A percentile compares a stretch with the other conserved stretches of the same genome.
Conservation (phyloP, 1,140 invertebrate genomes). For the Tetragnatha versicolor region DNA sequence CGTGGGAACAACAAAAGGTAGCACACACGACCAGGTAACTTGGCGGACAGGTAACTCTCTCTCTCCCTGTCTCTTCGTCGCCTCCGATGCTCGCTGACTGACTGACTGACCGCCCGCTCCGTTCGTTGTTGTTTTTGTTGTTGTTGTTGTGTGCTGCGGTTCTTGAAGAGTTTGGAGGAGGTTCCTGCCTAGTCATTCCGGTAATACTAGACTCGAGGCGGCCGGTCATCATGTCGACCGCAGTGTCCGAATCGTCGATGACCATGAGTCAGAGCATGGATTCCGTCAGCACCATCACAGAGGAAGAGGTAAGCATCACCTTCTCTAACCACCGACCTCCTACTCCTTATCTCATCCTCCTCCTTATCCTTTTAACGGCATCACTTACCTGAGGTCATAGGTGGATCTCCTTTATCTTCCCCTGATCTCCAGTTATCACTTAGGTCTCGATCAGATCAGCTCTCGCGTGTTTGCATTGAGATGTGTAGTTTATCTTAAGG, state of each 20-base stretch:
- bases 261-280: constrained; percentile 86
- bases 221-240: constrained; percentile 54
- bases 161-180: neutral
- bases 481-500: too few species aligned
- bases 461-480: too few species aligned
- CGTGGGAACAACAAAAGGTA: constrained; percentile 47
- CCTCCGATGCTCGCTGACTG: neutral
- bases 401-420: too few species aligned
- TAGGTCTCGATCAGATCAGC: too few species aligned
- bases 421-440: too few species aligned
- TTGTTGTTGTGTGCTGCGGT: neutral
- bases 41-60: constrained; percentile 25
- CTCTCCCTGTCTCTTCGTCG: neutral
- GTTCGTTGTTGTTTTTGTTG: neutral
- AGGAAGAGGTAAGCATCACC: constrained; percentile 88
- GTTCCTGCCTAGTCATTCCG: constrained; percentile 48
- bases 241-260: constrained; percentile 52
- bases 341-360: neutral
- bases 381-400: neutral
- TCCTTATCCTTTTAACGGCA: neutral
- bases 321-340: too few species aligned
- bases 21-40: constrained; percentile 48
- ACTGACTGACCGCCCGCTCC: neutral
- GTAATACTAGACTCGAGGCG: constrained; percentile 38
- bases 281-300: constrained; percentile 87